Conservation (phyloP, 2,113 vertebrate genomes). For the Gavia stellata region DNA sequence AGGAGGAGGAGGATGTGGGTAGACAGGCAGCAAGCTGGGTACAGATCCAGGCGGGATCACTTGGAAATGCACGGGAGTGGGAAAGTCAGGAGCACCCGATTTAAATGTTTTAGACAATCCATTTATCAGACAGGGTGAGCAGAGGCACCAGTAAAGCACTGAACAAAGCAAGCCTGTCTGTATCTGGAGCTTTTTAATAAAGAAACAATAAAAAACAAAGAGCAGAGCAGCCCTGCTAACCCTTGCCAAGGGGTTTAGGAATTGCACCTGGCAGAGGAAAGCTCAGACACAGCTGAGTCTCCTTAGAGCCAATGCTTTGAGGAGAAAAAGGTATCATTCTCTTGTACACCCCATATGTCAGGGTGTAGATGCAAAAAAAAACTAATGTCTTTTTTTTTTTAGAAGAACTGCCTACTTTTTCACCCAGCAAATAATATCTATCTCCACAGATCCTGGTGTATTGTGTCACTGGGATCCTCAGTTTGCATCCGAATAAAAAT, state of each 20-base stretch:
- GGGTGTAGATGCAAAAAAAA: not conserved
- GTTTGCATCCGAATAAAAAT: not conserved
- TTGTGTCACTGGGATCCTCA: not conserved
- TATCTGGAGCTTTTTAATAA: constrained; percentile 17
- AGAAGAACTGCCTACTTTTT: not conserved
- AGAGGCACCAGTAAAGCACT: not conserved
- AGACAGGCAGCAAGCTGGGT: not conserved
- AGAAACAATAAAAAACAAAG: not conserved
- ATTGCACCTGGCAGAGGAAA: constrained; percentile 27
- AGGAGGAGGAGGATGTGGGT: not conserved
- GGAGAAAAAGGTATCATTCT: not conserved
- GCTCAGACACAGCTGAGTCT: not conserved
- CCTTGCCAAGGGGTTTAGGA: constrained; percentile 27
- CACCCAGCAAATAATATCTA: not conserved
- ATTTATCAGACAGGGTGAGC: not conserved
- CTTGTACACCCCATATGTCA: not conserved
- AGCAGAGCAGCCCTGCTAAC: not conserved
- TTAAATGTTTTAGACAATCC: not conserved
- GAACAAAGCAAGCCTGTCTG: not conserved
- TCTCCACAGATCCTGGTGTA: not conserved
- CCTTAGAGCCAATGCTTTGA: not conserved
- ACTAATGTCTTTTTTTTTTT: not conserved
- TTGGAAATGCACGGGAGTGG: not conserved
- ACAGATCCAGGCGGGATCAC: not conserved
- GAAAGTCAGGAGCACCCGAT: not conserved